Evolutionary conservation across 2,888 invertebrate species (phyloP).

Genomic region (Phalera bucephala): DNA sequence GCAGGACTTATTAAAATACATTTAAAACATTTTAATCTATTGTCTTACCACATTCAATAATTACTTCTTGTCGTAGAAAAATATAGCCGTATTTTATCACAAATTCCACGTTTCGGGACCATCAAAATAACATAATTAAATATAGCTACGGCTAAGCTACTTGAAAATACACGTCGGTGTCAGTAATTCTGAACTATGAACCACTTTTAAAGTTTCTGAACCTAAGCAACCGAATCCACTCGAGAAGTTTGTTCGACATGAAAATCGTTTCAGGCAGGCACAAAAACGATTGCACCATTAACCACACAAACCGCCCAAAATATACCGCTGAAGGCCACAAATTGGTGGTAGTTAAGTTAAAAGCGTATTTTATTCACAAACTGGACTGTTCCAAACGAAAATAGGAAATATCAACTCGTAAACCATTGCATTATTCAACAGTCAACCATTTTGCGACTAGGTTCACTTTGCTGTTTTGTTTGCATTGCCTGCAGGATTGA

Average conservation of each 20-base stretch:
- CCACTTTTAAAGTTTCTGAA: constrained; percentile 25
- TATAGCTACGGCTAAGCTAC: too few species aligned
- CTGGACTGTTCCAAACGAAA: constrained; percentile 1
- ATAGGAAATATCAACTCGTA: constrained; percentile 10
- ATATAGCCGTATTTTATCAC: too few species aligned
- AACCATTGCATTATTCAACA: constrained; percentile 15
- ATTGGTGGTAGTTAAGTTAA: background rate
- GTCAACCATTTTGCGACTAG: constrained; percentile 11
- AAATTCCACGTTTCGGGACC: too few species aligned
- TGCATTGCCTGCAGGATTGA: constrained; percentile 15
- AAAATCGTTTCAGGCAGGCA: constrained; percentile 44
- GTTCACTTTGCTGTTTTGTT: constrained; percentile 18
- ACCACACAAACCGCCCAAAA: constrained; percentile 6
- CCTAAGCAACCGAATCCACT: constrained; percentile 29
- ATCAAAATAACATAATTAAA: too few species aligned
- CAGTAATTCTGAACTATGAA: constrained; percentile 15
- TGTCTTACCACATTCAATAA: too few species aligned
- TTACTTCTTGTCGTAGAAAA: too few species aligned
- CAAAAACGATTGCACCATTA: constrained; percentile 14
- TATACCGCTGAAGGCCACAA: background rate
- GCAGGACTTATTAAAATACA: too few species aligned
- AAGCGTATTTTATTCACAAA: background rate
- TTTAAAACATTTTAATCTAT: too few species aligned
- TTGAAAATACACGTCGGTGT: constrained; percentile 7
- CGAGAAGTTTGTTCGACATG: constrained; percentile 45